A percentile compares a stretch with the other conserved stretches of the same genome.
These are phyloP conservation scores for Microchirus variegatus DNA, from an alignment of 2,797 vertebrate genomes.

Conservation along the genomic window DNA sequence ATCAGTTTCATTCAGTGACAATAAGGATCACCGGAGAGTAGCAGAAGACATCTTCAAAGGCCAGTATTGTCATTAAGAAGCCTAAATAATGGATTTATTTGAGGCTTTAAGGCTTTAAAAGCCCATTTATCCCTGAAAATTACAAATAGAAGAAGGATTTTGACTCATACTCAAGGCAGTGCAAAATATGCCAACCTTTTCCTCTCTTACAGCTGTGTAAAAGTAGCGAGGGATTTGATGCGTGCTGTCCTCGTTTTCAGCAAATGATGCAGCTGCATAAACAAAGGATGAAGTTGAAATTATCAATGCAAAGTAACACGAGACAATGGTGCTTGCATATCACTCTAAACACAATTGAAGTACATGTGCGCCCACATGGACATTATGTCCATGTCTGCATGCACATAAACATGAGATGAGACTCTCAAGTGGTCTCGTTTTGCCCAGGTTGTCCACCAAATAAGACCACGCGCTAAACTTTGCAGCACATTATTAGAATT, in stretches of 20 bases:
- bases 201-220: constrained; percentile 24
- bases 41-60: constrained; percentile 59
- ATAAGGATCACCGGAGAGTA: constrained; percentile 50
- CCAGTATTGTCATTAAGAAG: constrained; percentile 52
- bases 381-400: constrained; percentile 22
- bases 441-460: constrained; percentile 54
- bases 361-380: constrained; percentile 52
- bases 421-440: constrained; percentile 46
- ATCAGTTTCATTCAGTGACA: constrained; percentile 43
- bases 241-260: constrained; percentile 65
- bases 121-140: constrained; percentile 66
- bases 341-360: constrained; percentile 57
- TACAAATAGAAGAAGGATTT: constrained; percentile 60
- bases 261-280: constrained; percentile 60
- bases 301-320: constrained; percentile 64
- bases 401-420: constrained; percentile 11
- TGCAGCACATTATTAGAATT: constrained; percentile 63
- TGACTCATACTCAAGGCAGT: constrained; percentile 56
- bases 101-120: constrained; percentile 73
- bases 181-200: constrained; percentile 35
- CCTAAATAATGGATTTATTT: constrained; percentile 68
- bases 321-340: constrained; percentile 66
- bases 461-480: constrained; percentile 48
- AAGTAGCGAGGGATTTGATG: constrained; percentile 58
- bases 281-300: constrained; percentile 71